Evolutionary conservation across 1,140 invertebrate genomes (phyloP).

Genomic region (Leguminivora glycinivorella): DNA sequence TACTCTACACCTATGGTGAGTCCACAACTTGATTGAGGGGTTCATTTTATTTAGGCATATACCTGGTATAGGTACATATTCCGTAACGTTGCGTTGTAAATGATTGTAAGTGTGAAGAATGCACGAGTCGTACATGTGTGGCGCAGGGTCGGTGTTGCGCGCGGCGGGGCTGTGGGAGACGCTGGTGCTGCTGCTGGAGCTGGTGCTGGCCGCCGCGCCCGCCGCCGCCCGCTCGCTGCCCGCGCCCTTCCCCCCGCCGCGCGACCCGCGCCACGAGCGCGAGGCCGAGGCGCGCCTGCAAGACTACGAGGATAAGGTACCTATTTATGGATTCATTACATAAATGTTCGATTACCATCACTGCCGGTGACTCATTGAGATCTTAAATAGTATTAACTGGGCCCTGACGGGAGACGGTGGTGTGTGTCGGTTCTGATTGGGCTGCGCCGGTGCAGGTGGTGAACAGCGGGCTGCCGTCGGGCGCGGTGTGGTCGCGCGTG

Average conservation of each 20-base stretch:
- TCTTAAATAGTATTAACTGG: no score
- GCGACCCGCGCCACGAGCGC: constrained; percentile 16
- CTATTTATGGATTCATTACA: no score
- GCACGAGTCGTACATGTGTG: no score
- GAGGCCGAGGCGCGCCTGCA: constrained; percentile 40
- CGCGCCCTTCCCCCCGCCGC: constrained; percentile 33
- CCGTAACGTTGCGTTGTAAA: no score
- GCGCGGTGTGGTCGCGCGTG: constrained; percentile 60
- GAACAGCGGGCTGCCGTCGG: constrained; percentile 52
- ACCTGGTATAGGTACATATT: no score
- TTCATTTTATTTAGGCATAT: no score
- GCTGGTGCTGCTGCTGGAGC: constrained; percentile 56
- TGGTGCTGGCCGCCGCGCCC: constrained; percentile 45
- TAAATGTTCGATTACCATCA: no score
- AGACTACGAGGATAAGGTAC: constrained; percentile 50
- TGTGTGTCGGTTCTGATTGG: no score
- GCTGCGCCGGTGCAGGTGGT: constrained; percentile 34
- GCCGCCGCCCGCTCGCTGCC: constrained; percentile 33
- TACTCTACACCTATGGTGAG: constrained; percentile 49
- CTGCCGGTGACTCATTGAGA: no score
- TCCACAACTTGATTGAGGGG: no score
- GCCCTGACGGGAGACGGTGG: no score
- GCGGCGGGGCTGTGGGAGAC: constrained; percentile 59
- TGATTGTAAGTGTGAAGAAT: no score
- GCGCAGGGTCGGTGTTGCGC: constrained; percentile 36